Conservation (phyloP, 2,113 vertebrate species). For the Leucosticte australis region DNA sequence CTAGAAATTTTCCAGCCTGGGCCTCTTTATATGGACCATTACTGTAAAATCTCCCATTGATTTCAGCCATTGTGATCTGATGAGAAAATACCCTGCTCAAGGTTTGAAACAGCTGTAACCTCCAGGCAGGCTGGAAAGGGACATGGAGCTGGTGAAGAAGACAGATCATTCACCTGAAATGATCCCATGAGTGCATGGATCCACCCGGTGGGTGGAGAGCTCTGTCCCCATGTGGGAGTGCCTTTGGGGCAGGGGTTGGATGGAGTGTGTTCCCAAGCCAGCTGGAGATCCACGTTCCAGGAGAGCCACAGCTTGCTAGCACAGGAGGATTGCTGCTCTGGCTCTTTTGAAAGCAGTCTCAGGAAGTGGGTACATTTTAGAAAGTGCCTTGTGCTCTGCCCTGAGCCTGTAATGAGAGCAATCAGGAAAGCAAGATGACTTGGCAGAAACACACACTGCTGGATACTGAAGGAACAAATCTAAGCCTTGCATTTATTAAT, state of each 20-base stretch:
- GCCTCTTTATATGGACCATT: not conserved
- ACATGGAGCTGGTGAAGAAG: not conserved
- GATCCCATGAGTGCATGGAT: not conserved
- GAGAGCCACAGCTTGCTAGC: not conserved
- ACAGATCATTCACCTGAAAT: not conserved
- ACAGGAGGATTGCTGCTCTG: not conserved
- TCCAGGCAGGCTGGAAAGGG: not conserved
- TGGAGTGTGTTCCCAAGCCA: not conserved
- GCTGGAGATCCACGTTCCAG: not conserved
- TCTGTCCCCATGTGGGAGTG: accelerated
- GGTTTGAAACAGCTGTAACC: not conserved
- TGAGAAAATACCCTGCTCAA: not conserved
- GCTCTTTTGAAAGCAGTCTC: not conserved
- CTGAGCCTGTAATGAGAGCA: not conserved
- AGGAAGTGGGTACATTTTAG: not conserved
- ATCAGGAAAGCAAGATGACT: not conserved
- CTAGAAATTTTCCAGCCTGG: not conserved
- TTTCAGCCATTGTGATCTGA: not conserved
- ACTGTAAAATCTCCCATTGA: not conserved
- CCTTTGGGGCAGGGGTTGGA: not conserved
- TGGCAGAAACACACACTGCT: not conserved
- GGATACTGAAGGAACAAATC: not conserved
- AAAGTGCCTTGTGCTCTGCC: not conserved
- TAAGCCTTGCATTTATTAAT: conserved; percentile 30
- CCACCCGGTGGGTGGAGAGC: not conserved